These are phyloP conservation scores for Phymorhynchus buccinoides DNA, from an alignment of 1,140 invertebrate genomes.

Conservation along the genomic window DNA sequence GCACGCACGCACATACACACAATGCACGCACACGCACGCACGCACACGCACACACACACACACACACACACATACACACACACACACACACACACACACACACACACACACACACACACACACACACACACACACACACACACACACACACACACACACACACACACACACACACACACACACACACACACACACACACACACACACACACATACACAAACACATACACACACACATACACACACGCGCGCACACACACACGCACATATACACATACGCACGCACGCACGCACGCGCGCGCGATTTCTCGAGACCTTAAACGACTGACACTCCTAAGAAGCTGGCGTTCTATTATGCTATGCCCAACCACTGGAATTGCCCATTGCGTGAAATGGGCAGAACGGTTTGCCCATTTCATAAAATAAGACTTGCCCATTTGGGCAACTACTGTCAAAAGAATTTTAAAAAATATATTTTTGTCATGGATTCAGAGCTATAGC, in stretches of 20 bases:
- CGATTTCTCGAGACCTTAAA: neutral
- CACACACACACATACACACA: neutral
- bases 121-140: neutral
- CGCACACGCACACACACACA: neutral
- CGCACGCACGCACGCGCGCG: neutral
- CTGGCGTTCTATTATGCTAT: too few relatives aligned
- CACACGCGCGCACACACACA: too few relatives aligned
- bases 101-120: slow-evolving; percentile 10
- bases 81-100: neutral
- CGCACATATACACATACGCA: too few relatives aligned
- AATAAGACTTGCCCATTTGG: too few relatives aligned
- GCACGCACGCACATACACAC: neutral
- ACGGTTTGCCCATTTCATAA: too few relatives aligned
- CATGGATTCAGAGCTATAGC: too few relatives aligned
- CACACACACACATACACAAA: neutral
- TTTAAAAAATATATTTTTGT: too few relatives aligned
- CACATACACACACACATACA: neutral
- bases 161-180: neutral
- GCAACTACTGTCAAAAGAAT: too few relatives aligned
- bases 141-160: neutral
- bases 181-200: neutral
- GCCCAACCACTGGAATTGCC: too few relatives aligned
- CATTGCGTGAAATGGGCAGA: too few relatives aligned
- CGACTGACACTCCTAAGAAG: too few relatives aligned
- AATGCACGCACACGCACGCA: neutral